Conservation (phyloP, 2,888 invertebrate species). For the Phasia obesa region DNA sequence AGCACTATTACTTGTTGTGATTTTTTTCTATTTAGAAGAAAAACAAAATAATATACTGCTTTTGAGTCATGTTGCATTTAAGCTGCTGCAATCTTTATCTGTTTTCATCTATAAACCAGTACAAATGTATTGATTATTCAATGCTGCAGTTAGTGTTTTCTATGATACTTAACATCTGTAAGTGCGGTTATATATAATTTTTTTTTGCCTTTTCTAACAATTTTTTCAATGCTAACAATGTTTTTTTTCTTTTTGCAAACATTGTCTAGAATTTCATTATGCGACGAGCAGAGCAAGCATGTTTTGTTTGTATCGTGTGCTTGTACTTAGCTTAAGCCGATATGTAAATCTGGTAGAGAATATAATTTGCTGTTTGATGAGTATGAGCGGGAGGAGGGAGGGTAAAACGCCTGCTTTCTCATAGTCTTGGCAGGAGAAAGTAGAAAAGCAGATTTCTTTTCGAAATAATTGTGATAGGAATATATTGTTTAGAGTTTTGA, state of each 20-base stretch:
- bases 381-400: conserved; percentile 14
- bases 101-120: conserved; percentile 17
- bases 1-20: no score
- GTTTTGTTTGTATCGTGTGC: not conserved
- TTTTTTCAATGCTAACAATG: conserved; percentile 24
- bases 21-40: not conserved
- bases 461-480: no score
- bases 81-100: conserved; percentile 18
- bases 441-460: no score
- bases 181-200: conserved; percentile 42
- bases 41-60: conserved; percentile 13
- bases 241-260: conserved; percentile 29
- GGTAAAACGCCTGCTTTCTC: not conserved
- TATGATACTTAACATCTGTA: conserved; percentile 16
- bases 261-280: conserved; percentile 39
- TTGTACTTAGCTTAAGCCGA: no score
- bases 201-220: conserved; percentile 4
- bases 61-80: conserved; percentile 8
- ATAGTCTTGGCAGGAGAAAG: conserved; percentile 1
- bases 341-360: no score
- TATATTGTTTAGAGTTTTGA: no score
- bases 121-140: conserved; percentile 29
- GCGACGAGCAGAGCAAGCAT: no score
- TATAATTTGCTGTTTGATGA: not conserved
- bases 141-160: conserved; percentile 14